These are phyloP conservation scores for Rhagologus leucostigma DNA, from an alignment of 2,113 vertebrate species.

Conservation along the genomic window DNA sequence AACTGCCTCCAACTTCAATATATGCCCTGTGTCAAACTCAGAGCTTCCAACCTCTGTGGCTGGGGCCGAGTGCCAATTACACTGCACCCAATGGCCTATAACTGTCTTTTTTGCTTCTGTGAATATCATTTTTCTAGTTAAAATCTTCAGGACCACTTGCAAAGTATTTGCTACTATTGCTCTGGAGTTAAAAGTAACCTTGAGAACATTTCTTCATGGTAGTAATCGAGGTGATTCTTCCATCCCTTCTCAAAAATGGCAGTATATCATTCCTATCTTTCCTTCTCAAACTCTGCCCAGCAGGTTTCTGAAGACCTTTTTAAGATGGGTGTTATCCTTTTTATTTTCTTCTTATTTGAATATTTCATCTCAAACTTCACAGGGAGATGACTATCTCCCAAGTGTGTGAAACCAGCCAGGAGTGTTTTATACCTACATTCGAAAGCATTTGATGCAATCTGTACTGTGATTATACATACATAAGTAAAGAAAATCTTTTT, in stretches of 20 bases:
- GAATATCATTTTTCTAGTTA: slow-evolving; percentile 54
- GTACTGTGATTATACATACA: slow-evolving; percentile 9
- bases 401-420: background rate
- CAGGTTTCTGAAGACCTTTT: slow-evolving; percentile 25
- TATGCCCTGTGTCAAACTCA: background rate
- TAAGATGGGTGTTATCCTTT: slow-evolving; percentile 1
- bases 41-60: background rate
- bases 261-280: background rate
- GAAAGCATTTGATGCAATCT: slow-evolving; percentile 33
- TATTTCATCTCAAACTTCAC: slow-evolving; percentile 35
- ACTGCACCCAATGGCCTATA: slow-evolving; percentile 10
- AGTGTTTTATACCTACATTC: background rate
- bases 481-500: background rate
- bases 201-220: slow-evolving; percentile 33
- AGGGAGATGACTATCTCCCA: slow-evolving; percentile 2
- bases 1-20: slow-evolving; percentile 31
- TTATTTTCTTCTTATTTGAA: slow-evolving; percentile 22
- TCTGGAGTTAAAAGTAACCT: slow-evolving; percentile 51
- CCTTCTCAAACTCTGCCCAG: background rate
- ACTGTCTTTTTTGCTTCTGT: slow-evolving; percentile 41
- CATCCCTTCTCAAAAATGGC: slow-evolving; percentile 26
- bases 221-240: slow-evolving; percentile 15
- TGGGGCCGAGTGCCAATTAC: slow-evolving; percentile 17
- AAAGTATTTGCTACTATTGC: slow-evolving; percentile 47
- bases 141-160: slow-evolving; percentile 9